These are phyloP conservation scores for Ridgeia piscesae DNA, from an alignment of 1,140 invertebrate genomes.

Conservation along the genomic window DNA sequence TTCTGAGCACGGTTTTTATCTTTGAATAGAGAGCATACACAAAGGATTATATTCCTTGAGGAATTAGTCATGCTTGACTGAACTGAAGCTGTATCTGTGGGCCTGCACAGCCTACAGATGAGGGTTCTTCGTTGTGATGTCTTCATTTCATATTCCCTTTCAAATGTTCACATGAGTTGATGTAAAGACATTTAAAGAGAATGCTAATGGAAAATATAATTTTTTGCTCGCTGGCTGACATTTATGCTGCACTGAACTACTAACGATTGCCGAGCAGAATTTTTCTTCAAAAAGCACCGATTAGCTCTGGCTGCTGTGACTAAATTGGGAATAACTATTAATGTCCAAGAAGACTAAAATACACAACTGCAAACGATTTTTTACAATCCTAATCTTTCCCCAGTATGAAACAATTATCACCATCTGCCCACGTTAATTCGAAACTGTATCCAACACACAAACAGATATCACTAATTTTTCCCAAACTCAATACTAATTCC, in stretches of 20 bases:
- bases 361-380: neutral
- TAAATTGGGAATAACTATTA: neutral
- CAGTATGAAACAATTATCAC: neutral
- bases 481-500: neutral
- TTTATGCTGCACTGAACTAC: neutral
- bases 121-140: neutral
- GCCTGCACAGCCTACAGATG: neutral
- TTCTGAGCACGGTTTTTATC: neutral
- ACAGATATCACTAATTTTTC: neutral
- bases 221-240: neutral
- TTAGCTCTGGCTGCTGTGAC: neutral
- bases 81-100: neutral
- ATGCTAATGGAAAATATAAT: neutral
- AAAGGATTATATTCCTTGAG: neutral
- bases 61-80: neutral
- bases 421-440: neutral
- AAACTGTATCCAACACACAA: neutral
- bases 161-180: neutral
- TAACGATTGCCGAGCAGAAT: neutral
- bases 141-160: neutral
- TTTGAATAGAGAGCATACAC: neutral
- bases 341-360: neutral
- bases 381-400: neutral
- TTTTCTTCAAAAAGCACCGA: neutral
- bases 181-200: neutral